Evolutionary conservation across 1,140 invertebrate species (phyloP).

Genomic region (Lasaia peninsularis): DNA sequence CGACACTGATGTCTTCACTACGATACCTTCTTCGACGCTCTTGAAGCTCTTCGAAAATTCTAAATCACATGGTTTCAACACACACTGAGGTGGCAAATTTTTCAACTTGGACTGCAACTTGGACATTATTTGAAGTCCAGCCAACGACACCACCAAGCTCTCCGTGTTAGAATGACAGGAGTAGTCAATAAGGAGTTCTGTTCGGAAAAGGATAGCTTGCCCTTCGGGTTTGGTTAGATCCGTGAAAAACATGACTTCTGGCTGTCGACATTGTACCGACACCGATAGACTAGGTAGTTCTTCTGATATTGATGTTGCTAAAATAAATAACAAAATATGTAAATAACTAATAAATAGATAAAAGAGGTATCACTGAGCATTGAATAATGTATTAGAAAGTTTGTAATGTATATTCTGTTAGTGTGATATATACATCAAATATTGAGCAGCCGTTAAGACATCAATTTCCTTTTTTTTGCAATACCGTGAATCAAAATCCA

Average conservation of each 20-base stretch:
- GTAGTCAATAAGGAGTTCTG: slow-evolving; percentile 86
- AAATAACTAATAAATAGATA: no score
- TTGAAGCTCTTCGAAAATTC: slow-evolving; percentile 83
- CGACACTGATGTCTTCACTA: slow-evolving; percentile 80
- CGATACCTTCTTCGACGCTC: slow-evolving; percentile 80
- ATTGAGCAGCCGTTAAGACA: no score
- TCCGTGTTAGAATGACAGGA: slow-evolving; percentile 82
- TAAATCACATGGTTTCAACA: slow-evolving; percentile 84
- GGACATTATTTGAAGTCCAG: slow-evolving; percentile 83
- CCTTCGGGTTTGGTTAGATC: slow-evolving; percentile 82
- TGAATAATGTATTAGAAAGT: no score
- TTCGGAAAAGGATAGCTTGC: slow-evolving; percentile 85
- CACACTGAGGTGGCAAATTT: slow-evolving; percentile 74
- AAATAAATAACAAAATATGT: slow-evolving; percentile 20
- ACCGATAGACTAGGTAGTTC: slow-evolving; percentile 79
- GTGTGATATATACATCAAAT: no score
- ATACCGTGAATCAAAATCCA: no score
- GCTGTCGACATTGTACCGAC: slow-evolving; percentile 85
- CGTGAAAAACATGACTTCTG: slow-evolving; percentile 88
- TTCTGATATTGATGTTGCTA: slow-evolving; percentile 57
- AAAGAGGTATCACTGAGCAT: no score
- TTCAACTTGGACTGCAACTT: slow-evolving; percentile 74
- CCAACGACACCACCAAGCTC: slow-evolving; percentile 81
- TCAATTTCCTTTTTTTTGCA: no score
- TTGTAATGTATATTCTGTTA: no score